These are phyloP conservation scores for Mylabris sibirica DNA, from an alignment of 2,888 invertebrate species.

Conservation along the genomic window DNA sequence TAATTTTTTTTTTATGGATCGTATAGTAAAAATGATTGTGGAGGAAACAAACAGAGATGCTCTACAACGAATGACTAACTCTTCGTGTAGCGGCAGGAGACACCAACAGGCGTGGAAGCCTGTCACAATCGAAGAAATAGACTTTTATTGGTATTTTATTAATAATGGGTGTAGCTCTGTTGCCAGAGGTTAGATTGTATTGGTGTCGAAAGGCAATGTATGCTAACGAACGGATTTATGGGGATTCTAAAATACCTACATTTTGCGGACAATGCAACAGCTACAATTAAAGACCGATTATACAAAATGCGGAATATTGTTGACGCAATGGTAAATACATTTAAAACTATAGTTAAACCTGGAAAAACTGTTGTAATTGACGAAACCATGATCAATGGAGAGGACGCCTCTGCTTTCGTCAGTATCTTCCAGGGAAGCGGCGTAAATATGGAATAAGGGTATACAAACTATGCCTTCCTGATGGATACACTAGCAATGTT, in stretches of 20 bases:
- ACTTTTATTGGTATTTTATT: not conserved
- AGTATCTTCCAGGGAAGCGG: no score
- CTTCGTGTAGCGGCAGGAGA: not conserved
- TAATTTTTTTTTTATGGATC: not conserved
- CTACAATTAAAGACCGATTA: not conserved
- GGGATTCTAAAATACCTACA: not conserved
- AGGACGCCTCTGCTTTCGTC: no score
- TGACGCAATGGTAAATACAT: not conserved
- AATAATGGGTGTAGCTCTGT: not conserved
- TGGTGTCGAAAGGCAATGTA: not conserved
- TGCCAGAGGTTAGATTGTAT: not conserved
- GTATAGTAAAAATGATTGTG: not conserved
- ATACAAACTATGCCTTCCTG: no score
- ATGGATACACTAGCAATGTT: no score
- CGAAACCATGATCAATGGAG: not conserved
- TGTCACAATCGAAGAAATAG: not conserved
- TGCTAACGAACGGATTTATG: not conserved
- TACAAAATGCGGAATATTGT: not conserved
- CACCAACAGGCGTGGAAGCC: not conserved
- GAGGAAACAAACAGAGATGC: not conserved
- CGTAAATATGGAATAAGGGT: no score
- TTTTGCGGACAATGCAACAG: not conserved
- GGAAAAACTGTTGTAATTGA: not conserved
- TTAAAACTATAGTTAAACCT: not conserved
- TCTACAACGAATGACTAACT: not conserved